These are phyloP conservation scores for Bovichtus variegatus DNA, from an alignment of 2,797 vertebrate species.

Conservation along the genomic window DNA sequence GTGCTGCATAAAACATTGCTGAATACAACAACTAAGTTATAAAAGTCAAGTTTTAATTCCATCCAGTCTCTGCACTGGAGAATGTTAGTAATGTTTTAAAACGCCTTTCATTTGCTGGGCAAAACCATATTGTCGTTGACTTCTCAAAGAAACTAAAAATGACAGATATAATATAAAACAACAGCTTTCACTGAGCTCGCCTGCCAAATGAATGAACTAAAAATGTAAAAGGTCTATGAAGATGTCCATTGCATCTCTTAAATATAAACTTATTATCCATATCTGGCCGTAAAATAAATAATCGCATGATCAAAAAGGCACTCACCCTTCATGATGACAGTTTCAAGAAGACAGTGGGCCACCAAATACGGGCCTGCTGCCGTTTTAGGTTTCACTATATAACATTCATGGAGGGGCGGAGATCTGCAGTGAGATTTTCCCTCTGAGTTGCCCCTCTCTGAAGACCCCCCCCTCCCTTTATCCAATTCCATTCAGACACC, in stretches of 20 bases:
- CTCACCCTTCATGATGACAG: conserved; percentile 81
- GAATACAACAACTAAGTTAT: not conserved
- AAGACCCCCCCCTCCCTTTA: conserved; percentile 51
- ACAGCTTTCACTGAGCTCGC: not conserved
- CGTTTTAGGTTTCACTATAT: conserved; percentile 71
- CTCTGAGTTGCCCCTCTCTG: conserved; percentile 56
- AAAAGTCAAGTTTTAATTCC: conserved; percentile 1
- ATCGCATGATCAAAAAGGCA: conserved; percentile 20
- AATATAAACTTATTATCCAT: not conserved
- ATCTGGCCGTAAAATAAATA: not conserved
- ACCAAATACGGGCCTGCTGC: conserved; percentile 54
- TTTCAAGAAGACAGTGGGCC: conserved; percentile 37
- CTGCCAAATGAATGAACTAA: not conserved
- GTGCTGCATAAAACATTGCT: not conserved
- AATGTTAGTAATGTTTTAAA: not conserved
- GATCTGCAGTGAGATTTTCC: conserved; percentile 71
- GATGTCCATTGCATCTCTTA: not conserved
- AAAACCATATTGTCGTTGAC: not conserved
- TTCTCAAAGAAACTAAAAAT: not conserved
- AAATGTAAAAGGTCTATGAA: not conserved
- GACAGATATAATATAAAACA: not conserved
- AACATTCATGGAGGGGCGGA: conserved; percentile 69
- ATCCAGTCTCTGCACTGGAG: not conserved
- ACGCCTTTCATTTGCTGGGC: not conserved
- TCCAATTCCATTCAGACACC: conserved; percentile 74